These are phyloP conservation scores for Pangasius larnaudii DNA, from an alignment of 2,797 vertebrate species.

Conservation along the genomic window DNA sequence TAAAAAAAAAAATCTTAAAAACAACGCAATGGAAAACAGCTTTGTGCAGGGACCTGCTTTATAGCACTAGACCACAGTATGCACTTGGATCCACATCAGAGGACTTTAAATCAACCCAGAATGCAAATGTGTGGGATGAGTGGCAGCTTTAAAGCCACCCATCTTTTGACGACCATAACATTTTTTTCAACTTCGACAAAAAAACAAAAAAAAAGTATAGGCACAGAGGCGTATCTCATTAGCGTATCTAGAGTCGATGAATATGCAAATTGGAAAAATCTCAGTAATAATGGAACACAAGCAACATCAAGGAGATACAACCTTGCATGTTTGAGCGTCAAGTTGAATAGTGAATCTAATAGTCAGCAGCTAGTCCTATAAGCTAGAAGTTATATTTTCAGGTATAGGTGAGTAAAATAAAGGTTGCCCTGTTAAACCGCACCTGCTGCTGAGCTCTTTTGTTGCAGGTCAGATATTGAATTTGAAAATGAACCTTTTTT, in stretches of 20 bases:
- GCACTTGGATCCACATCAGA: slow-evolving; percentile 21
- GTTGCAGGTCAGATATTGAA: not conserved
- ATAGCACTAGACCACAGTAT: not conserved
- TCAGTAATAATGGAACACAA: slow-evolving; percentile 13
- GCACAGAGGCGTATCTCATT: not conserved
- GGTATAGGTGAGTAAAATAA: not conserved
- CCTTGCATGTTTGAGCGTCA: not conserved
- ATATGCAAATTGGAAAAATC: slow-evolving; percentile 9
- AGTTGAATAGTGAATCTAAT: not conserved
- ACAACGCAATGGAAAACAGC: not conserved
- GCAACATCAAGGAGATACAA: not conserved
- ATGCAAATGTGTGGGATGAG: not conserved
- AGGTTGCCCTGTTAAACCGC: not conserved
- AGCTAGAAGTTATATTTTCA: not conserved
- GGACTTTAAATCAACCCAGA: not conserved
- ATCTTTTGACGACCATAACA: not conserved
- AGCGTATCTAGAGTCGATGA: not conserved
- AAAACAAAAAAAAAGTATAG: not conserved
- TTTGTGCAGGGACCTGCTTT: not conserved
- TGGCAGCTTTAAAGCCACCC: not conserved
- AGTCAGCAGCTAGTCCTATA: not conserved
- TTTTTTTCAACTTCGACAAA: not conserved
- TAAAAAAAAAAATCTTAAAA: not conserved
- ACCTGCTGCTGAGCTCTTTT: not conserved
- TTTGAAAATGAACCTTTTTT: not conserved